Evolutionary conservation across 2,888 invertebrate species (phyloP), one percentile per base, ranked within the genome.

Genomic region (Drosophila recens): DNA sequence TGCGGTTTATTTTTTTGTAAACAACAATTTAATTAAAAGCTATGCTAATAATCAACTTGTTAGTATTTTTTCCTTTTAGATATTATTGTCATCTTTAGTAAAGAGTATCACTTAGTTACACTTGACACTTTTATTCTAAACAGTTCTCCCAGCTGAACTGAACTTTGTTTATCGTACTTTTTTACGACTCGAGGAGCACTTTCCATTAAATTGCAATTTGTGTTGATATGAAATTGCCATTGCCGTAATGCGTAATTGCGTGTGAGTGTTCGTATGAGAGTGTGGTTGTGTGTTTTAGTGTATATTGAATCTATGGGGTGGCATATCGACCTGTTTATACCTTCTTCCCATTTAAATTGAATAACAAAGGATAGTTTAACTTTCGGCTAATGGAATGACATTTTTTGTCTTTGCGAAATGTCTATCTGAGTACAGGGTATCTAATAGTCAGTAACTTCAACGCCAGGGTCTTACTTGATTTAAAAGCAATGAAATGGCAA

Each of bases 141-240:
- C 38, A 10, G 30, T 51, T 30, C 56, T 48, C n/a, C 43, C 15
- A 64, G 40, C 53, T 61, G 34, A 64, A 43, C 53, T 61, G 34
- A 53, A 53, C 45, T 57, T 17, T 42, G 45, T 57, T 72, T 77
- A 72, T 65, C n/a, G 42, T 20, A 15, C 40, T 36, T 34, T 72
- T 78, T 78, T 36, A 66, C 69, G 43, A 62, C 59, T 45, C 40
- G 33, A 38, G 45, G 15, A 49, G 69, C 61, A 43, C 79, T 80
- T 76, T 84, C 79, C 89, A 90, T 88, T 90, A 89, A 85, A 81
- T 77, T 78, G 72, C 77, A 85, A 87, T 89, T 90, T 80, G 72
- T 66, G 69, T 72, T 67, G 71, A 72, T 56, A 84, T 84, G 65
- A 76, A 87, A 87, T 69, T 72, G 81, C 64, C 66, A 71, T 84